Evolutionary conservation across 2,797 vertebrate species (phyloP), one percentile per base, ranked within the genome.

Genomic region (Adrianichthys oophorus): DNA sequence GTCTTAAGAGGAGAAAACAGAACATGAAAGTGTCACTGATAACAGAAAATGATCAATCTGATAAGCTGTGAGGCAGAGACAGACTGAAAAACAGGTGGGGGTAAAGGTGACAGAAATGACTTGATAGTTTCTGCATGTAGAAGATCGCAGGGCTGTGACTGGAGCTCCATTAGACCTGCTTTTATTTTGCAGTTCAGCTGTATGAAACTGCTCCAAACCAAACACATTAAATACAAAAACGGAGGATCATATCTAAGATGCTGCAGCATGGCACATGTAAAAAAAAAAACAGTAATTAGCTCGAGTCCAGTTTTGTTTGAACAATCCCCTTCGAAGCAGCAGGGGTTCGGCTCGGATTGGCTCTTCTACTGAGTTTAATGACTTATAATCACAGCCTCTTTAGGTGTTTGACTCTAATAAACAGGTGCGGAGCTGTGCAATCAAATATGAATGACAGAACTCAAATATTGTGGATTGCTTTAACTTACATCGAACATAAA

Each of bases 21-120:
- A 66, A 74, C 53, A 32, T 61, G 18, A 43, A 70, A 59, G 52
- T 61, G 52, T 72, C 32, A 65, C 19, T 60, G 74, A 61, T 76
- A 21, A 64, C 17, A 70, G 60, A 60, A 68, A 78, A 70, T 16
- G 51, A 59, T 41, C 41, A 21, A 46, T 62, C 42, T 49, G 49
- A 24, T 62, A 41, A 56, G 47, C 65, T 57, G 52, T 47, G 58
- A 62, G 53, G 41, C 40, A 55, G 17, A 54, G 18, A 24, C 21
- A 24, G 23, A 62, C 17, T 56, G 21, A 47, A 53, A 59, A 62
- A 46, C 19, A 55, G 45, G 41, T 40, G 53, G 19, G 62, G 16
- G 21, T 42, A 42, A 52, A 50, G 53, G 52, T 44, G 43, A 67
- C 18, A 16, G 32, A 48, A 29, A n/a, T 52, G 5, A 10, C 24